phyloP scores from a whole-genome alignment of 2,113 vertebrate species.

The Austrofundulus limnaeus region DNA sequence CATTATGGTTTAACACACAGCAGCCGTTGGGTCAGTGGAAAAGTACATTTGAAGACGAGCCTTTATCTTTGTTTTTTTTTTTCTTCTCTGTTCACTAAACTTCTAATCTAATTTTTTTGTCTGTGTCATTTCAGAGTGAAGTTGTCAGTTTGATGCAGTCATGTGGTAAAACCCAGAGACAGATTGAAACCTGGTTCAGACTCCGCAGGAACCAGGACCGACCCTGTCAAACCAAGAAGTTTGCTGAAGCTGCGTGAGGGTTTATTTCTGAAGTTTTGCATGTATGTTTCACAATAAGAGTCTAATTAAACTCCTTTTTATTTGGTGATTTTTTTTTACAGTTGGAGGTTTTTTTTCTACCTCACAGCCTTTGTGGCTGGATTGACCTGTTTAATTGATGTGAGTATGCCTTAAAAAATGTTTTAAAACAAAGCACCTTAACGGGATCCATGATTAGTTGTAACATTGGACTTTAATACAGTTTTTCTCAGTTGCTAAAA shows the following conservation, averaged over 20 bases:
- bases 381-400: slow-evolving; percentile 68
- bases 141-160: slow-evolving; percentile 78
- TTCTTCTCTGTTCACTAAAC: too few species aligned
- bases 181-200: slow-evolving; percentile 88
- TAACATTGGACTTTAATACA: too few species aligned
- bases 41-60: neutral
- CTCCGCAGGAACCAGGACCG: slow-evolving; percentile 83
- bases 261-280: neutral
- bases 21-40: too few species aligned
- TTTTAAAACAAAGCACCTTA: too few species aligned
- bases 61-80: neutral
- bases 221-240: slow-evolving; percentile 86
- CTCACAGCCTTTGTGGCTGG: slow-evolving; percentile 68
- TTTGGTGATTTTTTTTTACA: slow-evolving; percentile 39
- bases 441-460: too few species aligned
- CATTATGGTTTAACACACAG: too few species aligned
- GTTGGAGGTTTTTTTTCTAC: slow-evolving; percentile 82
- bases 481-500: too few species aligned
- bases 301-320: neutral
- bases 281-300: neutral
- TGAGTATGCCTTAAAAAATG: slow-evolving; percentile 54
- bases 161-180: slow-evolving; percentile 79
- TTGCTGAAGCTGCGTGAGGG: slow-evolving; percentile 88
- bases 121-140: slow-evolving; percentile 64
- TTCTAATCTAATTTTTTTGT: too few species aligned